Evolutionary conservation across 2,113 vertebrate genomes (phyloP).

Genomic region (Callipepla californica): DNA sequence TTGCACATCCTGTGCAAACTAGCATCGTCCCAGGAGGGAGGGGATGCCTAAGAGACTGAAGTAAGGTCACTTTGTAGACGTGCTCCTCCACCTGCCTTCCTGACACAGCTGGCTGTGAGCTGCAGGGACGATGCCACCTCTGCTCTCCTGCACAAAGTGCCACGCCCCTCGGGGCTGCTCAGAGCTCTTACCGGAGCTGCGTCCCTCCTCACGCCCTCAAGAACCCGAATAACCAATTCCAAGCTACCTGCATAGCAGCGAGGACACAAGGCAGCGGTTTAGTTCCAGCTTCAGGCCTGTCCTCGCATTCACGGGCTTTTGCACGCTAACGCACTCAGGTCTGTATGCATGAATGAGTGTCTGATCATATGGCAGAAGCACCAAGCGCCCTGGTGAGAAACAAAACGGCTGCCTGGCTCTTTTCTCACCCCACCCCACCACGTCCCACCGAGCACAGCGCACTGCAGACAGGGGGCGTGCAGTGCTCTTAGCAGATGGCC

Average conservation of each 20-base stretch:
- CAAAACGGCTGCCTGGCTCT: neutral
- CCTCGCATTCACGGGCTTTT: neutral
- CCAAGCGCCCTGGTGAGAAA: neutral
- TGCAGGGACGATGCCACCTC: rapidly evolving
- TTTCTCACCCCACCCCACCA: neutral
- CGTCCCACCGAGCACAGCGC: rapidly evolving
- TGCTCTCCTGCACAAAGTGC: neutral
- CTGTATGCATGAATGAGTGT: neutral
- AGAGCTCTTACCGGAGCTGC: neutral
- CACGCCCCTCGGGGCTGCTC: rapidly evolving
- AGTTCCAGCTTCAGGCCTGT: neutral
- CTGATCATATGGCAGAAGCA: neutral
- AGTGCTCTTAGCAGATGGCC: neutral
- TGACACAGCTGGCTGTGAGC: rapidly evolving
- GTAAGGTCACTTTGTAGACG: neutral
- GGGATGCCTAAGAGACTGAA: neutral
- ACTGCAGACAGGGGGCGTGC: neutral
- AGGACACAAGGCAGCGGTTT: neutral
- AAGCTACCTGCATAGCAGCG: neutral
- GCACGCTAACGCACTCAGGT: neutral
- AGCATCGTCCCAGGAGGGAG: neutral
- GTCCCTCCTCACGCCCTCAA: neutral
- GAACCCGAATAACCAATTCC: neutral
- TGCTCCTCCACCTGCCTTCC: neutral
- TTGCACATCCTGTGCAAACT: rapidly evolving